These are phyloP conservation scores for Zelostemma sp. DNA, from an alignment of 1,140 invertebrate species.

Conservation along the genomic window DNA sequence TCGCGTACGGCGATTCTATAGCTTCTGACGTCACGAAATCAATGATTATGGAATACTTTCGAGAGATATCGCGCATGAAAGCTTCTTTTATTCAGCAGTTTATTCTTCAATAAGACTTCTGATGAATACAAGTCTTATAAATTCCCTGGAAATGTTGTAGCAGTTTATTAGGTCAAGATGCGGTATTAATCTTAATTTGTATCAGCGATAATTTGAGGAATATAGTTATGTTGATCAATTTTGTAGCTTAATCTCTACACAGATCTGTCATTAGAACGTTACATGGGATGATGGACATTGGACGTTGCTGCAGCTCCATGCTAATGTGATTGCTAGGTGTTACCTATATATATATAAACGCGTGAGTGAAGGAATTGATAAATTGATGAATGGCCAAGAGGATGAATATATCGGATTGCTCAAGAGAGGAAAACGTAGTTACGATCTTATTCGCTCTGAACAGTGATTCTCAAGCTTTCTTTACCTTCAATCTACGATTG, in stretches of 20 bases:
- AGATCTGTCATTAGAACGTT: not conserved
- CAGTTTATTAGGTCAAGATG: too few species aligned
- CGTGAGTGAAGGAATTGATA: slow-evolving; percentile 53
- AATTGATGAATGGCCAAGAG: slow-evolving; percentile 48
- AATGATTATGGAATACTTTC: slow-evolving; percentile 40
- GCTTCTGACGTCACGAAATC: slow-evolving; percentile 22
- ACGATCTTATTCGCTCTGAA: slow-evolving; percentile 30
- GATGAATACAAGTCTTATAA: too few species aligned
- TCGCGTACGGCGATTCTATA: not conserved
- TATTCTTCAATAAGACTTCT: slow-evolving; percentile 26
- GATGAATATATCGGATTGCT: slow-evolving; percentile 34
- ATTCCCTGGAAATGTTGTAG: too few species aligned
- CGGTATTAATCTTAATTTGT: too few species aligned
- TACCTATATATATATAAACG: slow-evolving; percentile 15
- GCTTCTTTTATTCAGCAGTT: slow-evolving; percentile 42
- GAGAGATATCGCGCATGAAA: slow-evolving; percentile 41
- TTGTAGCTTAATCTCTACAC: too few species aligned
- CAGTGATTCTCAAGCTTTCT: slow-evolving; percentile 51
- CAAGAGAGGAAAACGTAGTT: slow-evolving; percentile 41
- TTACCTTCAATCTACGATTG: slow-evolving; percentile 37
- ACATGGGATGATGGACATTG: not conserved
- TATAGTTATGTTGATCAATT: too few species aligned
- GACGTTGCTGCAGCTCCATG: slow-evolving; percentile 14
- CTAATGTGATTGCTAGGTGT: slow-evolving; percentile 42
- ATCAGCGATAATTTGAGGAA: too few species aligned